These are phyloP conservation scores for Aurelia sp. DNA, from an alignment of 30 jellyfish, hydroid and myxozoan species.

Conservation along the genomic window DNA sequence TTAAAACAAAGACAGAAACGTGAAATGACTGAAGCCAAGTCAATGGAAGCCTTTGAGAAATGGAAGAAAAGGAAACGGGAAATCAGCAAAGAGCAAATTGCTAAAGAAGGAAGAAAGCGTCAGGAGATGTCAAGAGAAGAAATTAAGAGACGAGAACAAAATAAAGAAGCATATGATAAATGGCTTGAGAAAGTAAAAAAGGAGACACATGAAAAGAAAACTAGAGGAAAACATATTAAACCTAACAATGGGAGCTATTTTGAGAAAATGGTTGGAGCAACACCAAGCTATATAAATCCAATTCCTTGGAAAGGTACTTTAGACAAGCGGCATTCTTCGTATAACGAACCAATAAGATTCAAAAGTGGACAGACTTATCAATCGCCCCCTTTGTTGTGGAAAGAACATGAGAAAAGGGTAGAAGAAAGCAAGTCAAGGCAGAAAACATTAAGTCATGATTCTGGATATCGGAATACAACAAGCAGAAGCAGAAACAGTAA, in stretches of 20 bases:
- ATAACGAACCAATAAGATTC: not conserved
- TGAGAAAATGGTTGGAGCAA: conserved; percentile 24
- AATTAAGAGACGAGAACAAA: conserved; percentile 8
- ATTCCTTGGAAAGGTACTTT: conserved; percentile 68
- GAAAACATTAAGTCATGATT: not conserved
- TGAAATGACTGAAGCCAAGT: conserved; percentile 37
- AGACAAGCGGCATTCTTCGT: not conserved
- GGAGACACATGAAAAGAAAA: not conserved
- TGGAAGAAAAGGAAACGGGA: conserved; percentile 57
- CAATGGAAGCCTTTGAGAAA: conserved; percentile 37
- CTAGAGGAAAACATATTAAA: not conserved
- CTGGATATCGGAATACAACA: not conserved
- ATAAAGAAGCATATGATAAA: conserved; percentile 45
- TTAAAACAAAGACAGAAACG: conserved; percentile 65
- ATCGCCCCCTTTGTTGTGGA: conserved; percentile 86
- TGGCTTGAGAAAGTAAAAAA: conserved; percentile 45
- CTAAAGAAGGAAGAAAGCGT: conserved; percentile 1
- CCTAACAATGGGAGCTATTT: not conserved
- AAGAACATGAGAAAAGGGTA: conserved; percentile 60
- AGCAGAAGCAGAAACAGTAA: not conserved
- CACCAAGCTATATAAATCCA: conserved; percentile 78
- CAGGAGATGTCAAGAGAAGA: conserved; percentile 2
- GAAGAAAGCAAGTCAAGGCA: not conserved
- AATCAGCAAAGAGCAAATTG: conserved; percentile 19
- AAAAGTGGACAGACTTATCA: conserved; percentile 5